Base-by-base conservation (phyloP, 2,113 vertebrate genomes). In the Corythaixoides concolor region DNA sequence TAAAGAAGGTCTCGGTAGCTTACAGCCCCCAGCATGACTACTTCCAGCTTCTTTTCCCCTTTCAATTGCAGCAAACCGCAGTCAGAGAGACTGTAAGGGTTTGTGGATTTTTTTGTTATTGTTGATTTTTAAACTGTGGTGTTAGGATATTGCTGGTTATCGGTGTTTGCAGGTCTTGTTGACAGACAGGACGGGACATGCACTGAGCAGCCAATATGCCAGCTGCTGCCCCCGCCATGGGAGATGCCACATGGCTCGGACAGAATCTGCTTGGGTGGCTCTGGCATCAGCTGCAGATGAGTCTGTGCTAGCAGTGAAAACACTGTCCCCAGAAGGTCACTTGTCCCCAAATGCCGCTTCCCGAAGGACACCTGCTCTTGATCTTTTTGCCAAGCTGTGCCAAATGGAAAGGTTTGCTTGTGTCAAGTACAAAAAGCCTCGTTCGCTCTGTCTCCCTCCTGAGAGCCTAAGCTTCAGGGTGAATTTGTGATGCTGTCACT, bases 281-380 rank as follows among this genome's bases (percentile, higher is more conserved):
- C 78, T 69, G 68, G 64, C 60, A 95, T 82, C 86, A 94, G 86
- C 80, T 89, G 83, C 60, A 62, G 73, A 59, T 21, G 19, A 72
- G 49, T 55, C 62, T 72, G 47, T 49, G 76, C 69, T 81, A 81
- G 66, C 77, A 70, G 41, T 62, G 52, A 76, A 85, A 80, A 76
- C 28, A 33, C 39, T 73, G 88, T 60, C 69, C 68, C 49, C n/a
- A 68, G 60, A 93, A 93, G 80, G 90, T 93, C 86, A 82, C 37
- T 56, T 60, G 83, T 87, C 68, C 86, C 75, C 53, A 91, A 24
- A 93, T 53, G 77, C 62, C 79, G 16, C 39, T 32, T 81, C 52
- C 58, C 56, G 67, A 68, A 90, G 53, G 49, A 89, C 86, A 93
- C 32, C 86, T 93, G 88, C 49, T 53, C 68, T 49, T 26, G 15